Evolutionary conservation across 2,797 vertebrate genomes (phyloP), one percentile per base, ranked within the genome.

Genomic region (Gambelia wislizenii): DNA sequence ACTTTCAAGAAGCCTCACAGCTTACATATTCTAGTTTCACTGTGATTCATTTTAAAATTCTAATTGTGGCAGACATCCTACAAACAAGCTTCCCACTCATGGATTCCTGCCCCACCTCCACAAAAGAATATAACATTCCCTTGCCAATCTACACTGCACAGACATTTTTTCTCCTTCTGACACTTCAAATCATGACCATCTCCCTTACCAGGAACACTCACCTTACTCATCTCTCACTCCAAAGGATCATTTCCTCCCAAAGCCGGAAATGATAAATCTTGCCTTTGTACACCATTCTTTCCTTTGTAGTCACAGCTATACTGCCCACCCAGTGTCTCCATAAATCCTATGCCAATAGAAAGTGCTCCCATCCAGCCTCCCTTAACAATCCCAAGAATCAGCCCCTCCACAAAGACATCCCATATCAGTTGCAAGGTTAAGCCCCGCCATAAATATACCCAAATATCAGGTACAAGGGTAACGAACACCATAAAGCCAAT

Each of bases 41-140:
- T 44, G 72, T 44, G 56, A 56, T 83, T 76, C 78, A 83, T 86
- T 81, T 47, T 86, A n/a, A 76, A 75, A 70, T 89, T 89, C 77
- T 86, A 36, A 64, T 79, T 76, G 69, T 47, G 8, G 59, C 13
- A 49, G 44, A 49, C 70, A 64, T 3, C 13, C 25, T 25, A 70
- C 18, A 39, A 88, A 72, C 49, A 69, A 76, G 69, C 69, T 84
- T 81, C 72, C 83, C 27, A 74, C 72, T 83, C 79, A 54, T 77
- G 61, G 30, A 78, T 69, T n/a, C 79, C 44, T n/a, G 47, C 6
- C 39, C 52, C 36, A 61, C 64, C 42, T 39, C 75, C 39, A 16
- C n/a, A 18, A 6, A 39, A 7, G 22, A 83, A 75, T 54, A 44
- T 36, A 89, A 52, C 75, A 74, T 83, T 84, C 82, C 75, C 56